Evolutionary conservation across 2,888 invertebrate genomes (phyloP), one percentile per base, ranked within the genome.

Genomic region (Drosophila mimetica): DNA sequence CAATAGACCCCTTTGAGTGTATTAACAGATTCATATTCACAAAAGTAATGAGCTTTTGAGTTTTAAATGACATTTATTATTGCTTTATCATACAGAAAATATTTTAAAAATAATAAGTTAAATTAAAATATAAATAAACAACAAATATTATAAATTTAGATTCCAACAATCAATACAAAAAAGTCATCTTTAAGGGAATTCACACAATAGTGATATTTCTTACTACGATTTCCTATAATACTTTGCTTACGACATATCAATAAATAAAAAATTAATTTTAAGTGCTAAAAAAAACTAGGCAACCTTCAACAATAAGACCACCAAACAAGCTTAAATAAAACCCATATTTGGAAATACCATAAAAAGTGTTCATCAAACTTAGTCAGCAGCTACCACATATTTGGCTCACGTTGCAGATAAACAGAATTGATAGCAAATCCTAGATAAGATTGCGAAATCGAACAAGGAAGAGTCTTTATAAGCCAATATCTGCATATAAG

Each of bases 371-470:
- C 2, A 14, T 25, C 1, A 14, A n/a, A 11, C 41, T 64, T 65
- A 65, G 64, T 64, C 51, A 64, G n/a, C 6, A 22, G 8, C 32
- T 16, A 25, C 9, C 22, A 36, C 34, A n/a, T 7, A 37, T 4
- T 32, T 30, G 18, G 34, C 11, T 30, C 16, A 25, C 6, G 8
- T 13, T 28, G 5, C 44, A 44, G 28, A 59, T 59, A 59, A 16
- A 22, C 14, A 3, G 6, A 60, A 28, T 20, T 34, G 39, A 60
- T 47, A 41, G 47, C 14, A 25, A 55, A 16, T 2, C 3, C 4
- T 0, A 46, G 39, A 65, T 67, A 39, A 66, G 67, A 66, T 67
- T 28, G 32, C 4, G 3, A 32, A 46, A 46, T 67, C 53, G 55
- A 66, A 65, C 51, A 51, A 51, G 36, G 63, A 63, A 63, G 34